Evolutionary conservation across 2,888 invertebrate genomes (phyloP).

Genomic region (Exephanes ischioxanthus): DNA sequence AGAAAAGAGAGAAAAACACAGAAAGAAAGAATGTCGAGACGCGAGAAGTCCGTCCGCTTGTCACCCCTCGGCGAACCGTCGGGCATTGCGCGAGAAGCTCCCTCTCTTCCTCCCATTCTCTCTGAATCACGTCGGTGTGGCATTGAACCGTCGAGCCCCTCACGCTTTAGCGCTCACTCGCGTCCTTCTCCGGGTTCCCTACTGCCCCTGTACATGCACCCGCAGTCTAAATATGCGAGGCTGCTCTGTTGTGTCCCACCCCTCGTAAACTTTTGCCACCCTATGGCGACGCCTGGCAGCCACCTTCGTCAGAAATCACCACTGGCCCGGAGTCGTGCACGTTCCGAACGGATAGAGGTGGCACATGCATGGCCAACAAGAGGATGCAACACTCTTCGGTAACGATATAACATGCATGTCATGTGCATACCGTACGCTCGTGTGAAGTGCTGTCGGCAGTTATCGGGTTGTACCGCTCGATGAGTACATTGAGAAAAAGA

Average conservation of each 20-base stretch:
- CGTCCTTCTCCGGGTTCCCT: slow-evolving; percentile 49
- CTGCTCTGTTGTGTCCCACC: slow-evolving; percentile 62
- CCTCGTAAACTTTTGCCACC: slow-evolving; percentile 76
- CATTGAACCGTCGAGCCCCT: slow-evolving; percentile 50
- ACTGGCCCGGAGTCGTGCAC: slow-evolving; percentile 22
- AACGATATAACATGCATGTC: slow-evolving; percentile 20
- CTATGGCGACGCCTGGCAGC: slow-evolving; percentile 66
- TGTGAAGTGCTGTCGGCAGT: not conserved
- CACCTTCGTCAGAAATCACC: slow-evolving; percentile 57
- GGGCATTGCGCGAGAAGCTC: slow-evolving; percentile 44
- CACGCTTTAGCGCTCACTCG: slow-evolving; percentile 39
- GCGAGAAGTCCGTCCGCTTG: slow-evolving; percentile 60
- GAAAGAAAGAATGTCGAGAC: slow-evolving; percentile 37
- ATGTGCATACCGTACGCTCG: not conserved
- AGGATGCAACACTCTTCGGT: slow-evolving; percentile 12
- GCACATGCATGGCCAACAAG: slow-evolving; percentile 23
- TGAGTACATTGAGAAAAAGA: not conserved
- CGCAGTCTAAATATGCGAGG: slow-evolving; percentile 72
- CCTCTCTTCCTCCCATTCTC: slow-evolving; percentile 60
- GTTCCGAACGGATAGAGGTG: not conserved
- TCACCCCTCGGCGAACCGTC: slow-evolving; percentile 62
- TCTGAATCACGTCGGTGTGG: slow-evolving; percentile 45
- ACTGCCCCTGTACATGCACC: slow-evolving; percentile 38
- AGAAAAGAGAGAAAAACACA: slow-evolving; percentile 27
- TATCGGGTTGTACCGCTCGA: not conserved